Conservation (phyloP, 1,140 invertebrate species). For the Aphis gossypii region DNA sequence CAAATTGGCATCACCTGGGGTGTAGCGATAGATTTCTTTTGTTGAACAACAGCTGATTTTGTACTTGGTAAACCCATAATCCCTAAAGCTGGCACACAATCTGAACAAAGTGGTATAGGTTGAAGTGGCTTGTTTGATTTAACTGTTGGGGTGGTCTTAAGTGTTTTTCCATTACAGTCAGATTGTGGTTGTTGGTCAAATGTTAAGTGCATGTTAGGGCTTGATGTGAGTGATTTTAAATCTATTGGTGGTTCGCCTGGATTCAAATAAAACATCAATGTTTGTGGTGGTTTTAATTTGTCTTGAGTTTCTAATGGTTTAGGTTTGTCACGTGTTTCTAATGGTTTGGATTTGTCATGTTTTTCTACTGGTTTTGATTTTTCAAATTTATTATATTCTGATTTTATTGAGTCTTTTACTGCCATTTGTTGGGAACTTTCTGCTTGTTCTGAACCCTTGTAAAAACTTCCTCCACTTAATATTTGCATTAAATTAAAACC, state of each 20-base stretch:
- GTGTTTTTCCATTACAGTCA: neutral
- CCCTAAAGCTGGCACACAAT: conserved; percentile 43
- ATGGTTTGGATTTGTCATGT: conserved; percentile 36
- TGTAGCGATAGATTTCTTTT: conserved; percentile 33
- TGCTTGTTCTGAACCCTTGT: conserved; percentile 45
- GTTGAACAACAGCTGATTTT: conserved; percentile 2
- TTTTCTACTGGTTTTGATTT: conserved; percentile 31
- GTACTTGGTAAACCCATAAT: conserved; percentile 29
- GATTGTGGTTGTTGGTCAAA: neutral
- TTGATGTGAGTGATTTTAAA: conserved; percentile 37
- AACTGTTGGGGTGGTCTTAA: neutral
- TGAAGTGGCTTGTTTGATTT: conserved; percentile 12
- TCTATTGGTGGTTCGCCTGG: neutral
- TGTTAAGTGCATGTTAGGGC: neutral
- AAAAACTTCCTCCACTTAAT: conserved; percentile 43
- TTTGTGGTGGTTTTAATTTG: conserved; percentile 14
- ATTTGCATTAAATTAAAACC: conserved; percentile 55
- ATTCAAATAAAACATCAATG: conserved; percentile 47
- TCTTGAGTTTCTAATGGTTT: conserved; percentile 30
- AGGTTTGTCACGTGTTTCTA: conserved; percentile 22
- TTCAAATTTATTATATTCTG: conserved; percentile 44
- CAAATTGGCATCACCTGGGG: conserved; percentile 48
- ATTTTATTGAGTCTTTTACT: conserved; percentile 40
- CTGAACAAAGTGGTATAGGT: conserved; percentile 55
- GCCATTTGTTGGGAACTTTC: conserved; percentile 22